Percentiles rank a stretch among this genome's conserved stretches.
Conservation (phyloP, 2,113 vertebrate species). For the Anoplopoma fimbria region DNA sequence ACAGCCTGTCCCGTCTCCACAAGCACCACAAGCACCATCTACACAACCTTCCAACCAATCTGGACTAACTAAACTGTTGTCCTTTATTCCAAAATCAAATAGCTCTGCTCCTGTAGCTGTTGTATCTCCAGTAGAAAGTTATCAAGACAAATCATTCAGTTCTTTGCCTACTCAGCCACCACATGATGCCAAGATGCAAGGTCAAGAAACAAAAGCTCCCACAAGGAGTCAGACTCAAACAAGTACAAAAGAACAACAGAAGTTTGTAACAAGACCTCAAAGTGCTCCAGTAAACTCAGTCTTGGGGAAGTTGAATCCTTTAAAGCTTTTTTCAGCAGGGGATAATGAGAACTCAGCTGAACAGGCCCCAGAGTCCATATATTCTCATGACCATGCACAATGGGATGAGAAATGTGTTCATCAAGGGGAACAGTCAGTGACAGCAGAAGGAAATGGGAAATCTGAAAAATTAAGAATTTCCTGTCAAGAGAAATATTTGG, state of each 20-base stretch:
- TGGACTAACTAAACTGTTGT: constrained; percentile 81
- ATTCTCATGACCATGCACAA: constrained; percentile 39
- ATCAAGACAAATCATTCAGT: constrained; percentile 72
- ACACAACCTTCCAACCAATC: constrained; percentile 72
- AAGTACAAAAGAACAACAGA: constrained; percentile 43
- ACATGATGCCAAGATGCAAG: constrained; percentile 58
- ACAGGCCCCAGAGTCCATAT: constrained; percentile 20
- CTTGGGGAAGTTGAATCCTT: constrained; percentile 86
- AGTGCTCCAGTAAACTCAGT: constrained; percentile 81
- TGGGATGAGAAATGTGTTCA: constrained; percentile 24
- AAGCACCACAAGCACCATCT: constrained; percentile 75
- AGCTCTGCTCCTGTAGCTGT: constrained; percentile 78
- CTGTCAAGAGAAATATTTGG: constrained; percentile 41
- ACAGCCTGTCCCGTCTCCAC: constrained; percentile 78
- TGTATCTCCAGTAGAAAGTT: constrained; percentile 75
- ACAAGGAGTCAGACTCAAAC: constrained; percentile 27
- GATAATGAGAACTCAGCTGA: constrained; percentile 47
- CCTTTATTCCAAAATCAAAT: constrained; percentile 80
- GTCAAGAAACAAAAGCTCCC: constrained; percentile 29
- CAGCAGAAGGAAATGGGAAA: neutral
- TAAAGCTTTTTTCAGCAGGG: constrained; percentile 74
- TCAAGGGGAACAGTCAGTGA: constrained; percentile 6
- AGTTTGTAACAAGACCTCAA: constrained; percentile 69
- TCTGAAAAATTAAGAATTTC: constrained; percentile 32
- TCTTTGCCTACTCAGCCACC: constrained; percentile 72